Conservation (phyloP, 2,797 vertebrate genomes). For the Esox lucius region DNA sequence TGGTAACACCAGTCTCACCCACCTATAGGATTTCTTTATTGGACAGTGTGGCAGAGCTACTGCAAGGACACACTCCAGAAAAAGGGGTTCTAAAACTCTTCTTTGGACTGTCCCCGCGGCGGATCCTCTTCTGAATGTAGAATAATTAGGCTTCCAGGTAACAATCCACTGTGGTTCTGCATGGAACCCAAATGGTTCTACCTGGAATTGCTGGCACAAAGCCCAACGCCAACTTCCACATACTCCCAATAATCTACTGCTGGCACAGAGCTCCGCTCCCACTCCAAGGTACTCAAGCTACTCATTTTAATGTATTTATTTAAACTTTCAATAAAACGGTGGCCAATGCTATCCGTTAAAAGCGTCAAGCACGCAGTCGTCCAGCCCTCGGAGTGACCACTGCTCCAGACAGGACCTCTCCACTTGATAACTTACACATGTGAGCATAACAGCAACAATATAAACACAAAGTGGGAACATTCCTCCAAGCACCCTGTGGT, state of each 20-base stretch:
- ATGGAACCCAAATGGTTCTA: neutral
- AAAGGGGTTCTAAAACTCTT: neutral
- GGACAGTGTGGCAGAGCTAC: neutral
- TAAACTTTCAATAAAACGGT: neutral
- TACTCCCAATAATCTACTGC: too few relatives aligned
- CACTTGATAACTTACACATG: conserved; percentile 57
- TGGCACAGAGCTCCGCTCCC: neutral
- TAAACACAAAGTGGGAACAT: conserved; percentile 47
- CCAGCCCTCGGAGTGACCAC: conserved; percentile 9
- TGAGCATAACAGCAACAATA: conserved; percentile 21
- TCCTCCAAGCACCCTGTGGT: conserved; percentile 23
- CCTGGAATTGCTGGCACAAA: neutral
- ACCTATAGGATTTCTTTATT: conserved; percentile 10
- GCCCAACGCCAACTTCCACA: too few relatives aligned
- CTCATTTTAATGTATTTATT: neutral
- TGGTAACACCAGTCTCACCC: neutral
- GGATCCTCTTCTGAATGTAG: neutral
- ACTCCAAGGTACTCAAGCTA: neutral
- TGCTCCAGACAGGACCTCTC: conserved; percentile 24
- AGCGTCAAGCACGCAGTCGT: neutral
- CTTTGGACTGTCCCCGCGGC: neutral
- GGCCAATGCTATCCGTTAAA: neutral
- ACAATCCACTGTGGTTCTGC: neutral
- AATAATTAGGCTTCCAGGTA: too few relatives aligned
- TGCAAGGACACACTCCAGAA: neutral